These are phyloP conservation scores for Lasiurus borealis DNA, from an alignment of 2,113 vertebrate species.

Conservation along the genomic window DNA sequence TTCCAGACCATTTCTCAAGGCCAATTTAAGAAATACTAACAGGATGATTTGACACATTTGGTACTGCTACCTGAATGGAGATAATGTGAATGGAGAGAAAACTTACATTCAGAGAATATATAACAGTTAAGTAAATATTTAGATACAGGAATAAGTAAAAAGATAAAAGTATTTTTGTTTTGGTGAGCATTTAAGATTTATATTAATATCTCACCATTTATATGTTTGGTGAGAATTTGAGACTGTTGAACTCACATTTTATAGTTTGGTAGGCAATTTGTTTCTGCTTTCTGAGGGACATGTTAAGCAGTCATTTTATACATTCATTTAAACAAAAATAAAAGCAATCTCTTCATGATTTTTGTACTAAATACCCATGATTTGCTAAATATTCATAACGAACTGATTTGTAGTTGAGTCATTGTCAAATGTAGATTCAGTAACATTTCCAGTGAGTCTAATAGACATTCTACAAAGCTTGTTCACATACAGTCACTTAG, in stretches of 20 bases:
- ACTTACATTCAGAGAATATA: background rate
- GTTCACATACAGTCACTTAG: background rate
- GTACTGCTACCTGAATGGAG: background rate
- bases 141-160: background rate
- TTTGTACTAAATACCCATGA: constrained; percentile 1
- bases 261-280: background rate
- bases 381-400: constrained; percentile 39
- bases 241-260: background rate
- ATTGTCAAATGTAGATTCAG: background rate
- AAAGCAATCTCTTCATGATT: background rate
- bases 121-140: background rate
- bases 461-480: background rate
- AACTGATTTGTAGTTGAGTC: background rate
- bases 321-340: constrained; percentile 46
- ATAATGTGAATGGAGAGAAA: background rate
- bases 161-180: constrained; percentile 30
- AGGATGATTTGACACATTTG: background rate
- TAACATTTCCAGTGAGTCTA: background rate
- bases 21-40: constrained; percentile 33
- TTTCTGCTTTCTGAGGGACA: background rate
- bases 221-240: background rate
- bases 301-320: background rate
- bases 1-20: constrained; percentile 2
- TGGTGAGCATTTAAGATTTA: constrained; percentile 23
- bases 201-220: background rate